Evolutionary conservation across 1,140 invertebrate genomes (phyloP), one percentile per base, ranked within the genome.

Genomic region (Anagrus nilaparvatae): DNA sequence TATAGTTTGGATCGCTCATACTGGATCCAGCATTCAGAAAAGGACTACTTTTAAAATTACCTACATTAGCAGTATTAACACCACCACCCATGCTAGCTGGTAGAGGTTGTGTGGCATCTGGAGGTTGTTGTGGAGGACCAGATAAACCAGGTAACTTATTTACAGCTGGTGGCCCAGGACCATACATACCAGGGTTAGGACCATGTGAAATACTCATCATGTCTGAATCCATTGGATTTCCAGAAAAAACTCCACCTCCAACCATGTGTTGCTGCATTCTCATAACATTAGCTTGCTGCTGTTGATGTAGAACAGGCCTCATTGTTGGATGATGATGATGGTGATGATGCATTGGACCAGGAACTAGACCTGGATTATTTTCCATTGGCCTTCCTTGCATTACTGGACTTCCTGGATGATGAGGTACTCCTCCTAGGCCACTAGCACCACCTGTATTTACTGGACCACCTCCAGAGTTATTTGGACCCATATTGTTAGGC

Each of bases 1-100:
- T 88, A 70, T 93, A 93, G 60, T 87, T 90, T 10, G 89, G 84
- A 71, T 93, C 88, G 32, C 81, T 77, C 39, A 87, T 87, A 12
- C 79, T 84, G 3, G 85, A 85, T 10, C 85, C 82, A 36, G 84
- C 79, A 53, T 84, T 82, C 31, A 87, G 80, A 56, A 88, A 90
- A 4, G 82, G 71, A 28, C 82, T 81, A 49, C 79, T 82, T 58
- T 87, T 87, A 63, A 85, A 86, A 47, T 77, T 81, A 20, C 69
- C 71, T 25, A 69, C 67, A 28, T 82, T 79, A n/a, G 29, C 29
- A n/a, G n/a, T n/a, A n/a, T n/a, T n/a, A n/a, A n/a, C n/a, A 19
- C 17, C 34, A 8, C 35, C 44, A 14, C 80, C 82, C 79, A 87
- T 84, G 14, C 81, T 84, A 3, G 84, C 82, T 12, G 84, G 83